Evolutionary conservation across 2,797 vertebrate genomes (phyloP).

Genomic region (Gouania willdenowi): DNA sequence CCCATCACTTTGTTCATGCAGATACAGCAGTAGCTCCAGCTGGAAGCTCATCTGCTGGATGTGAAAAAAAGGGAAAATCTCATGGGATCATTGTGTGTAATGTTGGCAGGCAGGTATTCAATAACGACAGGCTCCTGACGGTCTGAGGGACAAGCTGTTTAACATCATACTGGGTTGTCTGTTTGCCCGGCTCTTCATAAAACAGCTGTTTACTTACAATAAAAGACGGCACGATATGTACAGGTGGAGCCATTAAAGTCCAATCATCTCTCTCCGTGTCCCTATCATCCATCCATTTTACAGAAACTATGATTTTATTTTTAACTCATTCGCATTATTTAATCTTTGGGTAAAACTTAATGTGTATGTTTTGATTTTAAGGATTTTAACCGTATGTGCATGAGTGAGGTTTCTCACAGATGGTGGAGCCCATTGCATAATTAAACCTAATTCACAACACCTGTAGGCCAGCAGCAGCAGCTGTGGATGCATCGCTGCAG

Average conservation of each 20-base stretch:
- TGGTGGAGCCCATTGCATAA: too few relatives aligned
- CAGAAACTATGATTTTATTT: too few relatives aligned
- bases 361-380: too few relatives aligned
- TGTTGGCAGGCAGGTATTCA: conserved; percentile 10
- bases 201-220: conserved; percentile 53
- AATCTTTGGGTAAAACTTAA: too few relatives aligned
- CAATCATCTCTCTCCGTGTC: background rate
- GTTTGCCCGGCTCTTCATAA: conserved; percentile 20
- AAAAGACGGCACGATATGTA: conserved; percentile 18
- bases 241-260: conserved; percentile 1
- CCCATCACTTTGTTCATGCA: background rate
- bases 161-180: conserved; percentile 16
- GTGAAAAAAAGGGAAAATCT: background rate
- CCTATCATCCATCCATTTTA: background rate
- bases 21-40: conserved; percentile 1
- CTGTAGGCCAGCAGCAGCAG: too few relatives aligned
- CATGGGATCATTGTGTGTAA: conserved; percentile 4
- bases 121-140: conserved; percentile 25
- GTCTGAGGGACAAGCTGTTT: conserved; percentile 36
- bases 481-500: too few relatives aligned
- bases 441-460: too few relatives aligned
- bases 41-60: conserved; percentile 1
- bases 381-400: too few relatives aligned
- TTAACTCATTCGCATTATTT: too few relatives aligned
- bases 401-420: too few relatives aligned